Conservation (phyloP, 2,797 vertebrate species). For the Catharus ustulatus region DNA sequence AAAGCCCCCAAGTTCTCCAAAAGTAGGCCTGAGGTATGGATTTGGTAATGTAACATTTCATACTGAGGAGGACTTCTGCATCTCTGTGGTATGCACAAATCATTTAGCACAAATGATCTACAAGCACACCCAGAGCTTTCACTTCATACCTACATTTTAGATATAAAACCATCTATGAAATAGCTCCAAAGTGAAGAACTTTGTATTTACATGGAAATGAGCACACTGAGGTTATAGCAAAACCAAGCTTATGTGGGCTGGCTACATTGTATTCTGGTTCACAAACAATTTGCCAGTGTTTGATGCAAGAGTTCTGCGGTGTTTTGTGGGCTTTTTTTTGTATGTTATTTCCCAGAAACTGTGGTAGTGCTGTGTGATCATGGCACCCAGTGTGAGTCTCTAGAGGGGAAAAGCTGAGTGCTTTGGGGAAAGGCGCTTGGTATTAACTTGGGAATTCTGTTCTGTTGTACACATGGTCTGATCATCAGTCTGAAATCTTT, state of each 20-base stretch:
- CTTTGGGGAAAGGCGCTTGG: neutral
- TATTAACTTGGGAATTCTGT: neutral
- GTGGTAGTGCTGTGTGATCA: neutral
- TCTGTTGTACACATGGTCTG: neutral
- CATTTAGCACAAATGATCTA: neutral
- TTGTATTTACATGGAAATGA: slow-evolving; percentile 17
- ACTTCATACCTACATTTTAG: neutral
- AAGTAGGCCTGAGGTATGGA: neutral
- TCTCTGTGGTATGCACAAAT: neutral
- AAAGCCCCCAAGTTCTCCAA: neutral
- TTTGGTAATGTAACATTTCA: neutral
- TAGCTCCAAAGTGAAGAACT: neutral
- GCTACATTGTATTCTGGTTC: neutral
- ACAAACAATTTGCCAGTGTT: neutral
- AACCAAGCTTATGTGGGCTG: neutral
- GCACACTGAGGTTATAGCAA: neutral
- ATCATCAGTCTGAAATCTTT: neutral
- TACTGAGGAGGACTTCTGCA: neutral
- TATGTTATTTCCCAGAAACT: neutral
- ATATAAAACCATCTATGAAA: neutral
- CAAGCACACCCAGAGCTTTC: neutral
- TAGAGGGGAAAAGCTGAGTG: neutral
- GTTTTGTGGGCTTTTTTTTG: neutral
- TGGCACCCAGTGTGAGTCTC: slow-evolving; percentile 5
- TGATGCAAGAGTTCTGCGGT: neutral